Conservation (phyloP, 2,888 invertebrate genomes). For the Portevinia maculata region DNA sequence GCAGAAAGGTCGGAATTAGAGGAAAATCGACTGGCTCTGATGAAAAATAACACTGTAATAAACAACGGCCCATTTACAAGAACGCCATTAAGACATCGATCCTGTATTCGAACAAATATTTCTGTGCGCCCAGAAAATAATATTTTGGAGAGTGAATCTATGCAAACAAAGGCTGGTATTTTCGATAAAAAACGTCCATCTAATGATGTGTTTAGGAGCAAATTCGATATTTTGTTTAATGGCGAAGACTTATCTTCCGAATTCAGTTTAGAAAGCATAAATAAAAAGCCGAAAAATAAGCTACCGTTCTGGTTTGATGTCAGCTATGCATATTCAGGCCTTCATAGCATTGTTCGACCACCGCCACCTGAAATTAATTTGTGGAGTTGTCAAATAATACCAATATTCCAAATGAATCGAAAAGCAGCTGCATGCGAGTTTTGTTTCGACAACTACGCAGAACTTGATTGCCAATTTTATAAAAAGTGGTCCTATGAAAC, state of each 20-base stretch:
- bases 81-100: slow-evolving; percentile 13
- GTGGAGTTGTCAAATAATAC: slow-evolving; percentile 81
- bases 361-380: slow-evolving; percentile 82
- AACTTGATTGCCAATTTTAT: slow-evolving; percentile 85
- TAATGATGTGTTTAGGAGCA: slow-evolving; percentile 14
- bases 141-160: not conserved
- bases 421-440: slow-evolving; percentile 84
- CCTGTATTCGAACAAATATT: slow-evolving; percentile 34
- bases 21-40: not conserved
- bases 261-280: not conserved
- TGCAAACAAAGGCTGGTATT: not conserved
- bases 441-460: slow-evolving; percentile 85
- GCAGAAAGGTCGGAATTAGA: not conserved
- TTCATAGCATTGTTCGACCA: slow-evolving; percentile 82
- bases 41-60: slow-evolving; percentile 3
- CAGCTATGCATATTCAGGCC: slow-evolving; percentile 82
- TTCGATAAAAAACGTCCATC: slow-evolving; percentile 5
- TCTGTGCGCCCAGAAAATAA: slow-evolving; percentile 10
- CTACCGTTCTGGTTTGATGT: slow-evolving; percentile 83
- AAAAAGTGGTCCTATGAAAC: slow-evolving; percentile 75
- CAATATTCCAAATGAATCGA: slow-evolving; percentile 82
- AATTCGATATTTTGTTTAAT: slow-evolving; percentile 12
- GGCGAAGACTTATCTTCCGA: slow-evolving; percentile 4
- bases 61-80: slow-evolving; percentile 32
- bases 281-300: slow-evolving; percentile 67